Conservation (phyloP, 2,797 vertebrate genomes). For the Hyperoplus immaculatus region DNA sequence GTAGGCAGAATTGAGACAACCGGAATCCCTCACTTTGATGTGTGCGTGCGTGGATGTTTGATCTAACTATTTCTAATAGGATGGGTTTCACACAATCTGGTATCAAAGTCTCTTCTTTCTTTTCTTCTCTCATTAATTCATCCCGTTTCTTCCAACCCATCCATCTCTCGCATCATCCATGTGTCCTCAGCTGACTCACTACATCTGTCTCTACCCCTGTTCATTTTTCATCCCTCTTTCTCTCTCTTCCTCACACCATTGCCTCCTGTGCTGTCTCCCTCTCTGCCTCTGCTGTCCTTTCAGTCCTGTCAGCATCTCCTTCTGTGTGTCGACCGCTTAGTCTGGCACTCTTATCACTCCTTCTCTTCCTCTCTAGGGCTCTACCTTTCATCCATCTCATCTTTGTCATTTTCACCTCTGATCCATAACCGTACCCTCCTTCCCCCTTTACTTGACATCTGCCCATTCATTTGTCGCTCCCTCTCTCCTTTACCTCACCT, state of each 20-base stretch:
- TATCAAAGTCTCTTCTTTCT: constrained; percentile 40
- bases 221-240: constrained; percentile 3
- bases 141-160: constrained; percentile 15
- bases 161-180: constrained; percentile 37
- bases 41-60: constrained; percentile 33
- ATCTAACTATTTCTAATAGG: constrained; percentile 43
- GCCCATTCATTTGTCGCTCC: constrained; percentile 32
- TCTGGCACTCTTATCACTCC: constrained; percentile 41
- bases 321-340: constrained; percentile 26
- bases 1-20: background rate
- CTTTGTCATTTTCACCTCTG: constrained; percentile 48
- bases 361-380: background rate
- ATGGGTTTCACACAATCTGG: constrained; percentile 24
- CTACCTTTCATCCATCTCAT: constrained; percentile 23
- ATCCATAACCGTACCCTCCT: constrained; percentile 36
- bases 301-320: constrained; percentile 54
- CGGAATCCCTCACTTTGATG: constrained; percentile 27
- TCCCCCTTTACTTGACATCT: constrained; percentile 35
- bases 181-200: constrained; percentile 41
- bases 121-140: constrained; percentile 4
- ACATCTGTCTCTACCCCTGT: constrained; percentile 45
- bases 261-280: constrained; percentile 30
- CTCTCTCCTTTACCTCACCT: constrained; percentile 58
- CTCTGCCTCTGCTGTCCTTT: constrained; percentile 30
- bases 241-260: constrained; percentile 24